Base-by-base conservation (phyloP, 2,888 invertebrate genomes). In the Diabrotica balteata region DNA sequence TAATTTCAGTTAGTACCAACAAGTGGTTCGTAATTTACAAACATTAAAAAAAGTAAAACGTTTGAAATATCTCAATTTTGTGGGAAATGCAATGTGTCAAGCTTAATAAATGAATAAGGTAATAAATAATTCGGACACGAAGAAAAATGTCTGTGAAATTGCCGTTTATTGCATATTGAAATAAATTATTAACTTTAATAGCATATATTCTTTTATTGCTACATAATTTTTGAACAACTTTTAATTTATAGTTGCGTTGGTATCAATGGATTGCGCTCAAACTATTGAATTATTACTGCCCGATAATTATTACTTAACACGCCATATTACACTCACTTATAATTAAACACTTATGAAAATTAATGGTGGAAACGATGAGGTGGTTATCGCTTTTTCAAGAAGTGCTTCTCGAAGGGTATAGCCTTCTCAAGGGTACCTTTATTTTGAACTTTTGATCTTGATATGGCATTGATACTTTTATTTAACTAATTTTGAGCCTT, bases 231-330 rank as follows among this genome's bases (percentile, higher is more conserved):
- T 70, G 67, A 67, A 62, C 67, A 63, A 72, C 65, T 72, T 63
- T 72, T 72, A 64, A 69, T 69, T 69, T 61, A 66, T 69, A 60
- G 58, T 65, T 54, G 51, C 53, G 54, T 68, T 50, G 52, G 43
- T 72, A 69, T 67, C 69, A 65, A 70, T 68, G 70, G 32, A 32
- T 32, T 32, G 32, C 32, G 32, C 71, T 71, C 71, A 69, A 68
- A 69, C 62, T 71, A 67, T 71, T 72, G 67, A 74, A 67, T 70
- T 74, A 73, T 73, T 71, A 68, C 66, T 59, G 43, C 7, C 62
- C 71, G 32, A 69, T 76, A 75, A 76, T 75, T 72, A 66, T 72
- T 65, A 65, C 69, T 68, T 72, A 71, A 72, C 76, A 76, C 75
- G 75, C 73, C 69, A 72, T 69, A 70, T 71, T 73, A 67, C 69